Evolutionary conservation across 1,140 invertebrate genomes (phyloP).

Genomic region (Neoseiulus cucumeris): DNA sequence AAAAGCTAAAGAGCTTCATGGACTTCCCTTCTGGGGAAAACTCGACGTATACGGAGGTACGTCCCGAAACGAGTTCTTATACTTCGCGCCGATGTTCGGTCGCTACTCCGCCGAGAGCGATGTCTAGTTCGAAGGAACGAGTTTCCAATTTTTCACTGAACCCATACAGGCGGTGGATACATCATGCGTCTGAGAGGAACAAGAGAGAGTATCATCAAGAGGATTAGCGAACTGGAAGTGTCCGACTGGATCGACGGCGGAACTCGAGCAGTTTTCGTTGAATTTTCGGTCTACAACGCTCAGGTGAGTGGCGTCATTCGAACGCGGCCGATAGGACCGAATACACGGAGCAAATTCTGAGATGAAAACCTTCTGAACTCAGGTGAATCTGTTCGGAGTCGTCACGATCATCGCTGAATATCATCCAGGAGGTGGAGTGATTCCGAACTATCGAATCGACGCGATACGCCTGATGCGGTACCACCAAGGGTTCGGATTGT

Average conservation of each 20-base stretch:
- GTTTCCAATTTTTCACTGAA: no score
- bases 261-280: slow-evolving; percentile 36
- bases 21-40: slow-evolving; percentile 30
- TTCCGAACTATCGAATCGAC: slow-evolving; percentile 33
- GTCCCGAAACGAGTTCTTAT: background rate
- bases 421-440: slow-evolving; percentile 31
- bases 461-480: slow-evolving; percentile 27
- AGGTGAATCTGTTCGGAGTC: slow-evolving; percentile 32
- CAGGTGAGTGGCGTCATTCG: slow-evolving; percentile 22
- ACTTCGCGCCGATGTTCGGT: background rate
- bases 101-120: no score
- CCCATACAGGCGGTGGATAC: slow-evolving; percentile 33
- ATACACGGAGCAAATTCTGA: no score
- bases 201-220: slow-evolving; percentile 22
- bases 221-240: slow-evolving; percentile 26
- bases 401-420: slow-evolving; percentile 33
- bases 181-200: slow-evolving; percentile 30
- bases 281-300: slow-evolving; percentile 38
- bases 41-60: slow-evolving; percentile 29
- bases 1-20: slow-evolving; percentile 26
- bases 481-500: slow-evolving; percentile 23
- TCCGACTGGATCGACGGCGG: slow-evolving; percentile 34
- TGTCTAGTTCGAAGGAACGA: no score
- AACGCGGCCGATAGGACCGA: background rate
- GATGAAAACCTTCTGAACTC: slow-evolving; percentile 16